These are phyloP conservation scores for Protophormia terraenovae DNA, from an alignment of 2,888 invertebrate species.

Conservation along the genomic window DNA sequence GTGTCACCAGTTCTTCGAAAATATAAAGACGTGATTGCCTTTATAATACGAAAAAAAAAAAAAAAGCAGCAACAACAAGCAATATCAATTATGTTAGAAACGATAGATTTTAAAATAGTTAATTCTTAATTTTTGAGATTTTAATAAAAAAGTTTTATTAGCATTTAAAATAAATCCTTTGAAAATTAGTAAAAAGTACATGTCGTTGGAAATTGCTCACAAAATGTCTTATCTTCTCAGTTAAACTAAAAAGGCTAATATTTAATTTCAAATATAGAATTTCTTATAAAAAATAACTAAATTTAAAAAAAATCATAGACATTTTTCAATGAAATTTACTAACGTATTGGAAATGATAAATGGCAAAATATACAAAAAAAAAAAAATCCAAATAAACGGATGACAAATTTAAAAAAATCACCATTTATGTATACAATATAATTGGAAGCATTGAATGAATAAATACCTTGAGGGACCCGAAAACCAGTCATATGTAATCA, in stretches of 20 bases:
- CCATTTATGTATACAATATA: not conserved
- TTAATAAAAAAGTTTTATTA: too few species aligned
- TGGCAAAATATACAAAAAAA: not conserved
- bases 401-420: not conserved
- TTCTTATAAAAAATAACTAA: too few species aligned
- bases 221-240: too few species aligned
- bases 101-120: not conserved
- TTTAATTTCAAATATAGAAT: too few species aligned
- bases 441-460: not conserved
- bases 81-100: not conserved
- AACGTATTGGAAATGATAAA: too few species aligned
- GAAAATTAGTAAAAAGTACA: too few species aligned
- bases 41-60: not conserved
- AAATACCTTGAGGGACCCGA: conserved; percentile 15
- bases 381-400: not conserved
- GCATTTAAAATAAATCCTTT: too few species aligned
- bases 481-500: not conserved
- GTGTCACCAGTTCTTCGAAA: not conserved
- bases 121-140: not conserved
- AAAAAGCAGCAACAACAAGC: not conserved
- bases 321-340: too few species aligned
- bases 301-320: too few species aligned
- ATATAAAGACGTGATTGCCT: conserved; percentile 34
- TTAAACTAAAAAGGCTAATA: too few species aligned
- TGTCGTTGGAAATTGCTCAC: too few species aligned